Percentiles rank a stretch among this genome's conserved stretches.
phyloP scores from a whole-genome alignment of 1,140 invertebrate genomes.

The Drosophila truncata region DNA sequence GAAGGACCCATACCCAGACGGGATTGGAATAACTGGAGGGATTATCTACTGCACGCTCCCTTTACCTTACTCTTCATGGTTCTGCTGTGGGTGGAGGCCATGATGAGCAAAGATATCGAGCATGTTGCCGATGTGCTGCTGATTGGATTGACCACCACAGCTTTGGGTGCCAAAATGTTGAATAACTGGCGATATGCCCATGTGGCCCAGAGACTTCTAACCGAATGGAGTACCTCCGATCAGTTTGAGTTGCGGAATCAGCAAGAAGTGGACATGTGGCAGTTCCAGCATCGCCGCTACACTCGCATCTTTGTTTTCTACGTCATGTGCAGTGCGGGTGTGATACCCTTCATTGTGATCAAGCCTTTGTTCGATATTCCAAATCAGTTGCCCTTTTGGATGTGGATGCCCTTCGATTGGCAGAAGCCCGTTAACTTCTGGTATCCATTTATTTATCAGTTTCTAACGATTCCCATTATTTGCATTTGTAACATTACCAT shows the following conservation, averaged over 20 bases:
- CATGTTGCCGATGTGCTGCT: conserved; percentile 54
- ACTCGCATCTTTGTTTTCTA: conserved; percentile 23
- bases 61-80: conserved; percentile 33
- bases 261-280: conserved; percentile 48
- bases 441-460: conserved; percentile 48
- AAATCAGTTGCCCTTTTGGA: conserved; percentile 52
- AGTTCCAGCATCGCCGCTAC: conserved; percentile 39
- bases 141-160: conserved; percentile 58
- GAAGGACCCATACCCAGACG: not conserved
- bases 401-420: conserved; percentile 68
- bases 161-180: conserved; percentile 41
- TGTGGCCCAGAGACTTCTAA: conserved; percentile 36
- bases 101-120: conserved; percentile 47
- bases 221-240: conserved; percentile 31
- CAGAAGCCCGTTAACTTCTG: conserved; percentile 42
- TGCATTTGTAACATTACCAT: conserved; percentile 44
- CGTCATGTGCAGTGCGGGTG: conserved; percentile 31
- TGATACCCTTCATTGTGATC: conserved; percentile 35
- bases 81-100: conserved; percentile 62
- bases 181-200: conserved; percentile 53
- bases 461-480: conserved; percentile 34
- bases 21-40: conserved; percentile 13
- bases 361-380: conserved; percentile 32
- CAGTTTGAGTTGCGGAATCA: conserved; percentile 19
- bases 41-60: conserved; percentile 38